Evolutionary conservation across 1,140 invertebrate species (phyloP), one percentile per base, ranked within the genome.

Genomic region (Euwallacea fornicatus): DNA sequence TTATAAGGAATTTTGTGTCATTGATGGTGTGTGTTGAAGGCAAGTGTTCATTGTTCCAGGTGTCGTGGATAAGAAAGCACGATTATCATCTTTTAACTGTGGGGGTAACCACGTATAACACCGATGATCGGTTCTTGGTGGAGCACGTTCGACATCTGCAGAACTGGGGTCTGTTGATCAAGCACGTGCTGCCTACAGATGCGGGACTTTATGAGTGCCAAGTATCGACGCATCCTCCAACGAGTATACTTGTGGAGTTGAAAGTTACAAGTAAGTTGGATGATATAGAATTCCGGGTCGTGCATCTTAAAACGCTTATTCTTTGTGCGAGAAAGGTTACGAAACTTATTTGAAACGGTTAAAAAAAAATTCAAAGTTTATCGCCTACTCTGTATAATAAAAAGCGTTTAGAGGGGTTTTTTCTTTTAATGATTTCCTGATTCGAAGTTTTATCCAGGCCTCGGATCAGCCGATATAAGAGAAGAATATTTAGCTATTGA

Each of bases 171-270:
- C 82, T 93, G 46, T 85, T 90, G 72, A 89, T 93, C 76, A 88
- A 89, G 76, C 86, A 86, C 72, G 90, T 91, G 7, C 88, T 86
- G 43, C 83, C 86, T 7, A 83, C 87, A 11, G 91, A 93, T 77
- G 87, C 86, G 7, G 91, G 91, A n/a, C 81, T 90, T 41, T 93
- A 93, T 78, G 91, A 93, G 81, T 93, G 91, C 81, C 91, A 93
- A 85, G 86, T 93, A 73, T 91, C 90, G 56, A 90, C 90, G 53
- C 90, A 93, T 82, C 91, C 91, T 63, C 90, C 91, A 64, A 87
- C 89, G 56, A 91, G 89, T 79, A 90, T 91, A 81, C 88, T 91
- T 81, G 82, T 93, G 66, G 86, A 87, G 75, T 85, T 93, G 73
- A 87, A 88, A 80, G 90, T 93, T 72, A 89, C 92, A 72, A 90